phyloP scores from a whole-genome alignment of 37 sponge, comb jelly and placozoan genomes.

The Hormiphora californensis region DNA sequence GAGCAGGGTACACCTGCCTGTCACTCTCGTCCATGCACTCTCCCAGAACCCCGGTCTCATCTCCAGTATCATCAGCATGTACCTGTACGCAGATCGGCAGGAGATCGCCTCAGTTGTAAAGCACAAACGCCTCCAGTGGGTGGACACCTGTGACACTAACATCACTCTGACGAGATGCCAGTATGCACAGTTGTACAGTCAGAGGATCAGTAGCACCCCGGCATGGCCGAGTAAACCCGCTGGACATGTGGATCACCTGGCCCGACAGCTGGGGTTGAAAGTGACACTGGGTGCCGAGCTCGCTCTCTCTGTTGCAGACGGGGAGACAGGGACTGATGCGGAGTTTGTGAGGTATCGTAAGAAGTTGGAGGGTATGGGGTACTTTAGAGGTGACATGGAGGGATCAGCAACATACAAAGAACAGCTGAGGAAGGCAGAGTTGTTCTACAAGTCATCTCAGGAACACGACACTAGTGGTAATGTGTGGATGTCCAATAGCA shows the following conservation, averaged over 20 bases:
- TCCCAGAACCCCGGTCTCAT: not conserved
- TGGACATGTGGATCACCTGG: slow-evolving; percentile 6
- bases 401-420: not conserved
- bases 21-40: not conserved
- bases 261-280: not conserved
- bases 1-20: not conserved
- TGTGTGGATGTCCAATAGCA: not conserved
- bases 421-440: not conserved
- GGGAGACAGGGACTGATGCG: not conserved
- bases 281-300: slow-evolving; percentile 10
- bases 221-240: not conserved
- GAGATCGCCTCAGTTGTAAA: not conserved
- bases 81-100: not conserved
- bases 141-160: not conserved
- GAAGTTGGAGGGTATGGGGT: not conserved
- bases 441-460: slow-evolving; percentile 14
- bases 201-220: not conserved
- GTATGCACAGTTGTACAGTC: slow-evolving; percentile 48
- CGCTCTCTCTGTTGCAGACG: not conserved
- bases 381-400: not conserved
- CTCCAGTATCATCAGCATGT: not conserved
- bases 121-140: not conserved
- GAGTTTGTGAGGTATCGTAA: not conserved
- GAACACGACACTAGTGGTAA: not conserved
- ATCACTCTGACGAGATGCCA: not conserved